These are phyloP conservation scores for Clangula hyemalis DNA, from an alignment of 2,797 vertebrate genomes.

Conservation along the genomic window DNA sequence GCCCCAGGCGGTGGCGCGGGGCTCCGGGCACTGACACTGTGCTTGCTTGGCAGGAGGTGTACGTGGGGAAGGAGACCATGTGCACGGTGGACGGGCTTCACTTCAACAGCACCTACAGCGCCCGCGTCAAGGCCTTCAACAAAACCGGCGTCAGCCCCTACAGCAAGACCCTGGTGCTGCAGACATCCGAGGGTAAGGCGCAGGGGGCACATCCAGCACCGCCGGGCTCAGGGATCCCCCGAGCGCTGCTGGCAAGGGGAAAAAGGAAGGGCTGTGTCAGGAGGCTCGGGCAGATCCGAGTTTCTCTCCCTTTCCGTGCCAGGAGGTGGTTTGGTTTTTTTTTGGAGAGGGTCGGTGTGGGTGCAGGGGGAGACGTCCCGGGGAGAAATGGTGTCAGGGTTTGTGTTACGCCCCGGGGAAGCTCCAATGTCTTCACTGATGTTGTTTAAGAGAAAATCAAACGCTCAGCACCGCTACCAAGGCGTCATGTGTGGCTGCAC, in stretches of 20 bases:
- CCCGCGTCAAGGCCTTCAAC: conserved; percentile 97
- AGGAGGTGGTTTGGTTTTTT: no score
- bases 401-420: background rate
- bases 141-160: conserved; percentile 94
- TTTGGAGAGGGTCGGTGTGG: background rate
- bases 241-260: background rate
- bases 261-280: background rate
- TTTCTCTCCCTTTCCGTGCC: background rate
- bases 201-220: background rate
- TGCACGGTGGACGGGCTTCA: conserved; percentile 99
- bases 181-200: conserved; percentile 95
- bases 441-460: background rate
- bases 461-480: accelerated
- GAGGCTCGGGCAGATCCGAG: background rate
- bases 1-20: accelerated
- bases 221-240: background rate
- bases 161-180: conserved; percentile 97
- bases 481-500: background rate
- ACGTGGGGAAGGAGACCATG: conserved; percentile 97
- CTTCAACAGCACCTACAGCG: conserved; percentile 98
- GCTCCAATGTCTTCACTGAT: background rate
- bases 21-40: background rate
- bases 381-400: background rate
- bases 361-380: background rate
- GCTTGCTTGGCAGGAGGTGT: conserved; percentile 88